Percentiles rank a stretch among this genome's conserved stretches.
These are phyloP conservation scores for Neolamprologus tretocephalus DNA, from an alignment of 2,113 vertebrate species.

Conservation along the genomic window DNA sequence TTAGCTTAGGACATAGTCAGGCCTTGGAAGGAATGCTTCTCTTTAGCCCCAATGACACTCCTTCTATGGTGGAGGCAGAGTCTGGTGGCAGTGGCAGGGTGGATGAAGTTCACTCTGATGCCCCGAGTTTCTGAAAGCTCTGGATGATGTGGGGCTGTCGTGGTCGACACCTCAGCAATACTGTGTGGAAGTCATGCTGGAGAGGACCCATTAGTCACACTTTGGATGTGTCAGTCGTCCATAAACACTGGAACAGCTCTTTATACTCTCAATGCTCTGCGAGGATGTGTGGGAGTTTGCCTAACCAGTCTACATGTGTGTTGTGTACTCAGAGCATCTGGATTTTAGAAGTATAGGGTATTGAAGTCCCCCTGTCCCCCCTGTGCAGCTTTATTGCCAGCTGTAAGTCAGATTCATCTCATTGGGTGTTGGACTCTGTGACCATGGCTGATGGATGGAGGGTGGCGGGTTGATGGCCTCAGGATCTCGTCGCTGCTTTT, in stretches of 20 bases:
- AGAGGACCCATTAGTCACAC: neutral
- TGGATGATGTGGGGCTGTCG: neutral
- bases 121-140: neutral
- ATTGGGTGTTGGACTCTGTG: neutral
- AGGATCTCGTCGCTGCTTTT: neutral
- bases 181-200: neutral
- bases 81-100: neutral
- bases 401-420: neutral
- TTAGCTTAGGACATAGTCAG: neutral
- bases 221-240: neutral
- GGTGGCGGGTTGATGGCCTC: neutral
- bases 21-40: too few relatives aligned
- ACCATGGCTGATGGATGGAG: neutral
- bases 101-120: neutral
- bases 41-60: neutral
- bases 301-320: neutral
- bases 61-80: neutral
- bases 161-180: neutral
- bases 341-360: neutral
- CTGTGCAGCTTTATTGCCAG: neutral
- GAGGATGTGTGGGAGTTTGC: rapidly evolving
- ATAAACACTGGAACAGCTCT: neutral
- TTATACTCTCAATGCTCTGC: neutral
- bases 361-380: neutral
- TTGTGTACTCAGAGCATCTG: neutral